Percentiles rank a stretch among this genome's conserved stretches.
Conservation (phyloP, 1,140 invertebrate species). For the Drosophila arizonae region DNA sequence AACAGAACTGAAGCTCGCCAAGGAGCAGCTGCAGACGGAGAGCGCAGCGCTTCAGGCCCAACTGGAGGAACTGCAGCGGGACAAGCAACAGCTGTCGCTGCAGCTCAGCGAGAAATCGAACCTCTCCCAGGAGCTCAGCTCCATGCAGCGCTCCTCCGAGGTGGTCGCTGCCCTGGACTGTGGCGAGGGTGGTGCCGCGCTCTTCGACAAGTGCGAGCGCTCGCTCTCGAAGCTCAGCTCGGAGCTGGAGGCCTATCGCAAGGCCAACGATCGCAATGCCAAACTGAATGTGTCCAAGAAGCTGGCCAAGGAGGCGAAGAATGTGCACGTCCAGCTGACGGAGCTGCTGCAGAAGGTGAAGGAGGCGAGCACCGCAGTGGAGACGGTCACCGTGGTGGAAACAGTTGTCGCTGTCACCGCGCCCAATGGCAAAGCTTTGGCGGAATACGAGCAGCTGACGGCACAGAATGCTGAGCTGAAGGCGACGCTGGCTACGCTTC, state of each 20-base stretch:
- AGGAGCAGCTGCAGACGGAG: slow-evolving; percentile 85
- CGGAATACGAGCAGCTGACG: slow-evolving; percentile 83
- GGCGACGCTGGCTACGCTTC: slow-evolving; percentile 48
- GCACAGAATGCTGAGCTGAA: slow-evolving; percentile 83
- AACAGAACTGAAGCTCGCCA: slow-evolving; percentile 9
- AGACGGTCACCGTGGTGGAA: slow-evolving; percentile 81
- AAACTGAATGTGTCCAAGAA: slow-evolving; percentile 80
- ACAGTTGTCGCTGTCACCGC: slow-evolving; percentile 77
- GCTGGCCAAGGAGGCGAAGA: slow-evolving; percentile 78
- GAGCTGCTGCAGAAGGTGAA: slow-evolving; percentile 83
- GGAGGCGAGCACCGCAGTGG: slow-evolving; percentile 79
- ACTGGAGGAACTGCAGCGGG: slow-evolving; percentile 47
- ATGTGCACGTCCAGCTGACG: slow-evolving; percentile 66
- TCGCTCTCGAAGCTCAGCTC: slow-evolving; percentile 65
- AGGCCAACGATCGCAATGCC: slow-evolving; percentile 72
- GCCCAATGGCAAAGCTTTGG: slow-evolving; percentile 75
- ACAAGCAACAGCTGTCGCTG: slow-evolving; percentile 54
- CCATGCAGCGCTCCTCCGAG: slow-evolving; percentile 74
- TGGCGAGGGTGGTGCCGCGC: slow-evolving; percentile 48
- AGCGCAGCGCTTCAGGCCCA: slow-evolving; percentile 83
- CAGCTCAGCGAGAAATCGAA: slow-evolving; percentile 58
- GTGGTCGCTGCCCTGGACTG: slow-evolving; percentile 67
- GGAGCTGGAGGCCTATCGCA: slow-evolving; percentile 76
- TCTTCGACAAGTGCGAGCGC: slow-evolving; percentile 76
- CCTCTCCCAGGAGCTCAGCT: slow-evolving; percentile 72